Conservation (phyloP, 2,888 invertebrate genomes). For the Caenorhabditis drosophilae region DNA sequence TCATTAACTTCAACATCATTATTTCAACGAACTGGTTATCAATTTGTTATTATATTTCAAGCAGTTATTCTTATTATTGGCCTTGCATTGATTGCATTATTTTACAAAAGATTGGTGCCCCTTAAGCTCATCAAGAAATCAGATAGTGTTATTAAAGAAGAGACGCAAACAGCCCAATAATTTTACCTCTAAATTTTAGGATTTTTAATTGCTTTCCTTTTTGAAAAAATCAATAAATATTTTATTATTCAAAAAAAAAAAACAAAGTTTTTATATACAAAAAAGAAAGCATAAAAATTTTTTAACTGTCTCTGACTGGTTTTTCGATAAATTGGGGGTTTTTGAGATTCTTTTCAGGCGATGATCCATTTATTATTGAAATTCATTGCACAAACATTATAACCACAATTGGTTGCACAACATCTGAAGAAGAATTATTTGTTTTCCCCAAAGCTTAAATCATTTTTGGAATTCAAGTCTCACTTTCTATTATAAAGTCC, state of each 20-base stretch:
- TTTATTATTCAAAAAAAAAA: not conserved
- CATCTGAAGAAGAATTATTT: conserved; percentile 37
- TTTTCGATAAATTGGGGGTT: too few relatives aligned
- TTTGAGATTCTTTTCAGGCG: conserved; percentile 40
- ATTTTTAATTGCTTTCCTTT: too few relatives aligned
- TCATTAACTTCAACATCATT: conserved; percentile 34
- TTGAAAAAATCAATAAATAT: not conserved
- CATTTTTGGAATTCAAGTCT: conserved; percentile 3
- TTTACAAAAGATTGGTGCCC: conserved; percentile 27
- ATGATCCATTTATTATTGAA: conserved; percentile 50
- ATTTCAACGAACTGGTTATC: conserved; percentile 31
- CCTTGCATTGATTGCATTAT: conserved; percentile 11
- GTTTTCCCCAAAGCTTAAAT: not conserved
- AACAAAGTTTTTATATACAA: not conserved
- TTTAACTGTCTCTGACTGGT: too few relatives aligned
- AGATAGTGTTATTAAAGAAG: too few relatives aligned
- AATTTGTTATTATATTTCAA: conserved; percentile 20
- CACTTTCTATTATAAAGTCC: conserved; percentile 43
- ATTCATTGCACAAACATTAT: conserved; percentile 48
- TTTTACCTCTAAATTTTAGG: too few relatives aligned
- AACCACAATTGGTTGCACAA: conserved; percentile 49
- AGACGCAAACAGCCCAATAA: too few relatives aligned
- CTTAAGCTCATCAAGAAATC: conserved; percentile 16
- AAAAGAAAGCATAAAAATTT: not conserved
- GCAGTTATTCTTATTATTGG: conserved; percentile 17